Evolutionary conservation across 2,113 vertebrate genomes (phyloP).

Genomic region (Balaenoptera acutorostrata): DNA sequence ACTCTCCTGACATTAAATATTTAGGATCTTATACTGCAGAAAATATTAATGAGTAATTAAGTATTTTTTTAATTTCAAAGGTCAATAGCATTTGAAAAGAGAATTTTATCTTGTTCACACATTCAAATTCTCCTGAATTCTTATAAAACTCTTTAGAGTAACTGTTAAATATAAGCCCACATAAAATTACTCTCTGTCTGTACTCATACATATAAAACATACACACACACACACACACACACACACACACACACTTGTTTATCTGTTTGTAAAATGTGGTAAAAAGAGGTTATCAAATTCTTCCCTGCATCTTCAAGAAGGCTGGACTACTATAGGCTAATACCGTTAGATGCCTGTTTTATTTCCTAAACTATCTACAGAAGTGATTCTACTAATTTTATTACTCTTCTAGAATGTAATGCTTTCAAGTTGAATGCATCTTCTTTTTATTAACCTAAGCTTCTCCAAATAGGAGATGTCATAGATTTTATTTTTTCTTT

Average conservation of each 20-base stretch:
- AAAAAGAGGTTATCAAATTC: neutral
- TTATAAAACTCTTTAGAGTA: neutral
- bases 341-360: neutral
- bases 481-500: neutral
- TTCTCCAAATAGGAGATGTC: neutral
- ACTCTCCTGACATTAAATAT: constrained; percentile 69
- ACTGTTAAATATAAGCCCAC: neutral
- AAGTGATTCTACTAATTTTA: neutral
- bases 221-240: too few species aligned
- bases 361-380: neutral
- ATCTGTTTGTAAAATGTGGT: neutral
- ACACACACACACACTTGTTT: neutral
- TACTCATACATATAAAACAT: neutral
- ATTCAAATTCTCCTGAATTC: constrained; percentile 10
- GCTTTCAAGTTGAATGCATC: neutral
- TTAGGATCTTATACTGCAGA: constrained; percentile 49
- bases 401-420: neutral
- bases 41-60: constrained; percentile 68
- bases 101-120: constrained; percentile 13
- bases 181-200: neutral
- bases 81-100: constrained; percentile 51
- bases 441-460: constrained; percentile 8
- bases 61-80: constrained; percentile 65
- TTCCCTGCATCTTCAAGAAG: neutral
- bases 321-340: neutral